Evolutionary conservation across 2,113 vertebrate genomes (phyloP).

Genomic region (Nesogale talazaci): DNA sequence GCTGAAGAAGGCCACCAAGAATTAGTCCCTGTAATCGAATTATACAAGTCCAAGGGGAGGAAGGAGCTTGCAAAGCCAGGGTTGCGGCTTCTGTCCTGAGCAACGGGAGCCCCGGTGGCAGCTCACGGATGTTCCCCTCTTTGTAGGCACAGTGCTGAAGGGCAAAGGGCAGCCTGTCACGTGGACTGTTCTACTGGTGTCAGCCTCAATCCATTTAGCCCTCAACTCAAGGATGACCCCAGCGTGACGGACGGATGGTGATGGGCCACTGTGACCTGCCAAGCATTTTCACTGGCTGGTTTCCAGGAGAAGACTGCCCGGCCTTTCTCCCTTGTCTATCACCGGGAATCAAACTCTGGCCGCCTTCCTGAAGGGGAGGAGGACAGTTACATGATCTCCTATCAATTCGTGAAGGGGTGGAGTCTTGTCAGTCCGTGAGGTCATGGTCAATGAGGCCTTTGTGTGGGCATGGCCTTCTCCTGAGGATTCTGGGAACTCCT

Average conservation of each 20-base stretch:
- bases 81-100: background rate
- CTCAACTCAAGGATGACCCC: background rate
- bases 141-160: background rate
- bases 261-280: background rate
- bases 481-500: too few relatives aligned
- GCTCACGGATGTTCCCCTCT: background rate
- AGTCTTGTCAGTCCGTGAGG: too few relatives aligned
- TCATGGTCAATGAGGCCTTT: too few relatives aligned
- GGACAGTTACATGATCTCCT: too few relatives aligned
- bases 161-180: background rate
- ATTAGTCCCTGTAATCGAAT: background rate
- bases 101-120: background rate
- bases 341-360: background rate
- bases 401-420: too few relatives aligned
- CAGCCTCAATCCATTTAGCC: background rate
- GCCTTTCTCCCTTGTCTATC: background rate
- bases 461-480: too few relatives aligned
- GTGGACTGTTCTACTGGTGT: background rate
- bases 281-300: background rate
- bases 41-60: background rate
- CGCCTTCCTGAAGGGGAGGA: background rate
- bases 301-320: background rate
- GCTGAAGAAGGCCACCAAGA: slow-evolving; percentile 11
- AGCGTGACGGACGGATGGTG: background rate
- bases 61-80: background rate